Evolutionary conservation across 2,797 vertebrate species (phyloP), one percentile per base, ranked within the genome.

Genomic region (Smutsia gigantea): DNA sequence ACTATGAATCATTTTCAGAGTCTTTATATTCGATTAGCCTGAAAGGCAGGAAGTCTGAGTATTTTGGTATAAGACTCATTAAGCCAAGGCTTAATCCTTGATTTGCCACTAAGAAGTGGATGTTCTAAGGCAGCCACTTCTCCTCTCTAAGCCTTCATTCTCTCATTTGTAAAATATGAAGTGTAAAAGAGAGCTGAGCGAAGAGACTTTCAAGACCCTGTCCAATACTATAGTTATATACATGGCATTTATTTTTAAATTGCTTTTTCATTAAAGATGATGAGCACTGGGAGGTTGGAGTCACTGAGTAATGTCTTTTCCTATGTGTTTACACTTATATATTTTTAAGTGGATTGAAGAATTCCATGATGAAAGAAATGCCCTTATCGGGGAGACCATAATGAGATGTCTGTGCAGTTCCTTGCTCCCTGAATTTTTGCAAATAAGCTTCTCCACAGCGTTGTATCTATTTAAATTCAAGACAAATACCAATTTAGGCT

Each of bases 391-490:
- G 37, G 12, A 93, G 4, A 75, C 53, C 82, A 5, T 78, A 37
- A 88, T 77, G 2, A 72, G 53, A 14, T 57, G 23, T 72, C 29
- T 39, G 15, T 53, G 39, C 87, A 90, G 66, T 25, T 64, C 31
- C 11, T 59, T 37, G 12, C 4, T 89, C 37, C 49, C n/a, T 87
- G 21, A 31, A 74, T 93, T 82, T 42, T 88, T 86, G 34, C 18
- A 72, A 64, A 59, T 37, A 64, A 59, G 2, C 14, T 78, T 94
- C 69, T 85, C 49, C n/a, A 79, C 5, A 59, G 25, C 19, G 66
- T 94, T 75, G 12, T 71, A 29, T 82, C 78, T 93, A 8, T 90
- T 96, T 53, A 66, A 90, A 6, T 90, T 95, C 59, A 66, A 90
- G 66, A 71, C 39, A 94, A 79, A 78, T 74, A 17, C 8, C 10